Base-by-base conservation (phyloP, 2,113 vertebrate genomes). In the Elaphurus davidianus region DNA sequence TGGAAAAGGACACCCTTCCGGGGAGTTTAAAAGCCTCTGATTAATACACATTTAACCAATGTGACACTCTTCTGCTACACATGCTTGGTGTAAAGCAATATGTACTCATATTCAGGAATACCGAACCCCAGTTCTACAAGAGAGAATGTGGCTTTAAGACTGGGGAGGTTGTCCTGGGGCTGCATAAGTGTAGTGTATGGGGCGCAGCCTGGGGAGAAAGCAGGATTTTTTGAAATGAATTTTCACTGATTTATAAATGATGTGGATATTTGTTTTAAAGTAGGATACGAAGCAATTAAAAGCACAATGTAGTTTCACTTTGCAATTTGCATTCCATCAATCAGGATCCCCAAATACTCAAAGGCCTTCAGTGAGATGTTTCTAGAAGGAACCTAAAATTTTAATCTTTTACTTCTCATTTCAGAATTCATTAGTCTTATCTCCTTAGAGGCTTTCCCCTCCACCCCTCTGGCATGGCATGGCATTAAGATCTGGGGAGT, bases 31-130 rank as follows among this genome's bases (percentile, higher is more conserved):
- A 40, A 86, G 60, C n/a, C 0, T 12, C 30, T 6, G 40, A 71
- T 64, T 4, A 28, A 82, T 16, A 28, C 71, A 30, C 4, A 25
- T 7, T 23, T n/a, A 36, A 33, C 11, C 50, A 27, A 50, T 4
- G 0, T 0, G 25, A 59, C 50, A 28, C 43, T 85, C 28, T 40
- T 57, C 55, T n/a, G 1, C 28, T 0, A 0, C 12, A 15, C 0
- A 0, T 6, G 23, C 59, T 86, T 19, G 5, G 59, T 19, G 83
- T 40, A 50, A 59, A 76, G 33, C 27, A 23, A 2, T 23, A 6
- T 0, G 0, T 15, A 2, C 40, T 92, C 57, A 43, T 16, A 11
- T 45, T 55, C 40, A 21, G 25, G 11, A 90, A 28, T 2, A 2
- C 4, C 0, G 2, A 19, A 10, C 14, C 10, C 33, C 23, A 11